A percentile compares a stretch with the other conserved stretches of the same genome.
Conservation (phyloP, 2,888 invertebrate species). For the Eristalinus sepulchralis region DNA sequence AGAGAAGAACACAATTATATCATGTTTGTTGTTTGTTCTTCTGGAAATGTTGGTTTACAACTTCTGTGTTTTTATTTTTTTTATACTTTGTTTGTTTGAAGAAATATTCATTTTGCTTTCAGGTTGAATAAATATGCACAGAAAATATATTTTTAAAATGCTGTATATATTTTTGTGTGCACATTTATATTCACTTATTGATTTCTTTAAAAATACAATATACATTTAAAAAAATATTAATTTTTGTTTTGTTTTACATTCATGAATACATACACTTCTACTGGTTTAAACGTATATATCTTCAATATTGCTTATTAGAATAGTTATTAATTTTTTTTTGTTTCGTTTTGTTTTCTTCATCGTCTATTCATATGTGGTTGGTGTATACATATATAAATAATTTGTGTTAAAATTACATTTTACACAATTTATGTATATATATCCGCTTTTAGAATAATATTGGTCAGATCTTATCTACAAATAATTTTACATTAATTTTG, state of each 20-base stretch:
- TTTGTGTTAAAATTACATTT: constrained; percentile 59
- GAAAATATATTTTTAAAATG: constrained; percentile 50
- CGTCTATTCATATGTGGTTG: constrained; percentile 58
- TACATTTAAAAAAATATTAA: constrained; percentile 69
- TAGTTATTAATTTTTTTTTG: constrained; percentile 42
- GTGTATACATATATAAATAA: constrained; percentile 59
- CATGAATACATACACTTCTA: constrained; percentile 63
- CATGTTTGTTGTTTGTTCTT: background rate
- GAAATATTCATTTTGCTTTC: background rate
- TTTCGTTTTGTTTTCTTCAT: background rate
- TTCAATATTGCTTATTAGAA: constrained; percentile 71
- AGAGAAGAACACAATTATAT: constrained; percentile 1
- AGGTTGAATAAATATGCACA: constrained; percentile 54
- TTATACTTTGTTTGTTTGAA: background rate
- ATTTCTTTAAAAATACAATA: constrained; percentile 62
- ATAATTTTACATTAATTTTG: constrained; percentile 46
- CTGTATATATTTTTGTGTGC: constrained; percentile 51
- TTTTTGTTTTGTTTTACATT: constrained; percentile 41
- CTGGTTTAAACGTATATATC: constrained; percentile 54
- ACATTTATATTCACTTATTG: constrained; percentile 49
- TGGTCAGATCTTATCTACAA: constrained; percentile 73
- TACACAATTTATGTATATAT: constrained; percentile 64
- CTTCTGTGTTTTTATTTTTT: background rate
- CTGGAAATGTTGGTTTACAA: constrained; percentile 34
- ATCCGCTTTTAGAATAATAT: constrained; percentile 72